Evolutionary conservation across 1,140 invertebrate genomes (phyloP).

Genomic region (Calliphora vicina): DNA sequence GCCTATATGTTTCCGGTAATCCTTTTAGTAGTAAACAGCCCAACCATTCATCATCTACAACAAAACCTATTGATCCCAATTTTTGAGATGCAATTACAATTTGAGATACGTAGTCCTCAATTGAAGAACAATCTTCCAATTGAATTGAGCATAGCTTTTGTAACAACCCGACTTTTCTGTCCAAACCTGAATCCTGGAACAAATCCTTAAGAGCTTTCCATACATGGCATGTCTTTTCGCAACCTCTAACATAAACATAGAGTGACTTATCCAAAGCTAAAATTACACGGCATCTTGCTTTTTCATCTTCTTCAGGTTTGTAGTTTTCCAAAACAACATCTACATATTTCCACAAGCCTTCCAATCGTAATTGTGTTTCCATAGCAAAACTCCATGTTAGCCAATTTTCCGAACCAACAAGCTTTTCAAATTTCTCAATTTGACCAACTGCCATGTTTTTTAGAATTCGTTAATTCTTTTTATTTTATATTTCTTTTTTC

Average conservation of each 20-base stretch:
- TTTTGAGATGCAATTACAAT: too few relatives aligned
- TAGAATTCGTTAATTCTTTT: too few relatives aligned
- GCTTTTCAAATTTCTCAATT: not conserved
- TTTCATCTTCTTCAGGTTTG: not conserved
- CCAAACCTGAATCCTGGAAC: too few relatives aligned
- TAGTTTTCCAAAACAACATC: not conserved
- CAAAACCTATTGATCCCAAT: too few relatives aligned
- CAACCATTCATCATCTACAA: too few relatives aligned
- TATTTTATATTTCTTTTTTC: too few relatives aligned
- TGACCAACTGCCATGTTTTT: not conserved
- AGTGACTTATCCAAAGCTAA: not conserved
- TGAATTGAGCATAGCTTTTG: too few relatives aligned
- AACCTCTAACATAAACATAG: not conserved
- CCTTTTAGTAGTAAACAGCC: too few relatives aligned
- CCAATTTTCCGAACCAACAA: constrained; percentile 16
- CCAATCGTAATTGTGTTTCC: not conserved
- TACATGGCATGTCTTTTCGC: not conserved
- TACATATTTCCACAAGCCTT: not conserved
- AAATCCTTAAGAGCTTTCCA: not conserved
- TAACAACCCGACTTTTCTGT: too few relatives aligned
- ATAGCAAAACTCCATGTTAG: constrained; percentile 25
- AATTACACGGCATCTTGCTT: not conserved
- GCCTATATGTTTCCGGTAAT: too few relatives aligned
- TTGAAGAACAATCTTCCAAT: too few relatives aligned
- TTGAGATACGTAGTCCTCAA: too few relatives aligned